A percentile compares a stretch with the other conserved stretches of the same genome.
phyloP scores from a whole-genome alignment of 2,888 invertebrate genomes.

The Drosophila putrida region DNA sequence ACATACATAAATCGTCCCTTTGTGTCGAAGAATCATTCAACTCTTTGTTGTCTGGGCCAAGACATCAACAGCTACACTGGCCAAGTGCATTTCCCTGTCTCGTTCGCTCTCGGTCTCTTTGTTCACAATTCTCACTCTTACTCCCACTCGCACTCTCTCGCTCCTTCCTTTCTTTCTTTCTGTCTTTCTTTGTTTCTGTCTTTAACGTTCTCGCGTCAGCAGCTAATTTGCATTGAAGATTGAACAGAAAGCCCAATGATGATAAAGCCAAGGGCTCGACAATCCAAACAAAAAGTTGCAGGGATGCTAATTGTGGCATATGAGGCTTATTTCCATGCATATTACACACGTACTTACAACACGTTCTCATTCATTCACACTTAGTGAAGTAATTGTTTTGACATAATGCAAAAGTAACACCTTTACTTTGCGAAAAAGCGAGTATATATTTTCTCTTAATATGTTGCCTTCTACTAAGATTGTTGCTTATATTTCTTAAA shows the following conservation, averaged over 20 bases:
- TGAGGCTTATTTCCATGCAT: constrained; percentile 1
- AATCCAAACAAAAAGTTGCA: background rate
- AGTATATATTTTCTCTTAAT: too few species aligned
- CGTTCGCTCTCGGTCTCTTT: constrained; percentile 24
- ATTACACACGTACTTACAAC: background rate
- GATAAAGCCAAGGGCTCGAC: constrained; percentile 26
- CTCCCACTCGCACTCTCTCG: background rate
- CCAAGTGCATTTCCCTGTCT: constrained; percentile 67
- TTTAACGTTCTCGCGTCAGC: constrained; percentile 32
- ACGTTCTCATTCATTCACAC: too few species aligned
- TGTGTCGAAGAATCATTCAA: constrained; percentile 8
- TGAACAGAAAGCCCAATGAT: constrained; percentile 36
- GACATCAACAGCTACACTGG: constrained; percentile 21
- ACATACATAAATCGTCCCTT: background rate
- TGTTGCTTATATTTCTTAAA: too few species aligned
- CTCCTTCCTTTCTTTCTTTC: constrained; percentile 49
- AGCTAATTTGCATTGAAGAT: constrained; percentile 51
- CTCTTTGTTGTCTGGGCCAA: constrained; percentile 67
- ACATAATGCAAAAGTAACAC: too few species aligned
- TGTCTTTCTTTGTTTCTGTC: constrained; percentile 43
- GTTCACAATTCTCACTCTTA: constrained; percentile 26
- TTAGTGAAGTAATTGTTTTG: too few species aligned
- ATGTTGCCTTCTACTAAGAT: too few species aligned
- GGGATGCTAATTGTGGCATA: constrained; percentile 37
- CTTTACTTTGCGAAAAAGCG: too few species aligned